Evolutionary conservation across 2,797 vertebrate species (phyloP), one percentile per base, ranked within the genome.

Genomic region (Erpetoichthys calabaricus): DNA sequence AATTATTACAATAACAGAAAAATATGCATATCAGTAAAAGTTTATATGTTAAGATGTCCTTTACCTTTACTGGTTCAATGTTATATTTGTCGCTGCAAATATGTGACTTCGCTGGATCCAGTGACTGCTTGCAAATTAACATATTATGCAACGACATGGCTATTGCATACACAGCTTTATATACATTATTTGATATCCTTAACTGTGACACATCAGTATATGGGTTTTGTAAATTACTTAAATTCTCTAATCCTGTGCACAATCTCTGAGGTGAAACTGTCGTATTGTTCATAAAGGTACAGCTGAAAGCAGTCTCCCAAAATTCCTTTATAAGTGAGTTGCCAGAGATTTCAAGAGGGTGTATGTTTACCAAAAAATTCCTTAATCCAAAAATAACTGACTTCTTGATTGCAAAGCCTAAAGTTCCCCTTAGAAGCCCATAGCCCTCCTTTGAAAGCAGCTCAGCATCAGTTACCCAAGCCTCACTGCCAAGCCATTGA

Each of bases 161-260:
- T 62, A 81, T 65, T 10, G 80, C 74, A 60, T 81, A 79, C 8
- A 75, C 69, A 41, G 80, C 81, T 64, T 81, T 82, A 56, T 84
- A 84, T 44, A 80, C 80, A 76, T 79, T 77, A 65, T 80, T 79
- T 8, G 70, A 72, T 25, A 80, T 54, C 10, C 79, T 61, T 44
- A 82, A 65, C 60, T 81, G 74, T 44, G 77, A 76, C 0, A 75
- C 77, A 59, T 80, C 76, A 1, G 74, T 77, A 62, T 79, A 83
- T 0, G 72, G 66, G 45, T 42, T 73, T 57, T 63, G 63, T 4
- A 80, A 67, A 0, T 25, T 59, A 2, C 49, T 4, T 8, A 81
- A 44, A 25, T 75, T 62, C 63, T 83, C 76, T 46, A 25, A 67
- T 43, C 78, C 77, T 45, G 75, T 63, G 62, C 79, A 82, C 7